Evolutionary conservation across 2,113 vertebrate genomes (phyloP).

Genomic region (Glaucidium brasilianum): DNA sequence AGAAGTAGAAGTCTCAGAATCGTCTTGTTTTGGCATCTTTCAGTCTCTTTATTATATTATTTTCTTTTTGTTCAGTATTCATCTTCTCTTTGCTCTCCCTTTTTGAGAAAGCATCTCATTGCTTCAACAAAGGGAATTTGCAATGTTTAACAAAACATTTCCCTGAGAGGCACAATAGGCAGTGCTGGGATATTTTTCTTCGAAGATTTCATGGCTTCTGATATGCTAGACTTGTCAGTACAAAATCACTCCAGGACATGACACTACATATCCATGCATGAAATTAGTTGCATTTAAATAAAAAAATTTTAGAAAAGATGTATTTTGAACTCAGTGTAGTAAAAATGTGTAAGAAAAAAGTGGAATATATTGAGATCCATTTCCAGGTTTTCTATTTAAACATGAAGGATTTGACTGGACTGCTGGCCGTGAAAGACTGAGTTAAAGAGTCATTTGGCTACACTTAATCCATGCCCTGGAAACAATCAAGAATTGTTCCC

Average conservation of each 20-base stretch:
- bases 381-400: conserved; percentile 27
- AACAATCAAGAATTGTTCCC: conserved; percentile 56
- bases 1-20: not conserved
- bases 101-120: not conserved
- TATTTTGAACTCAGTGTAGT: not conserved
- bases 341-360: not conserved
- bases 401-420: not conserved
- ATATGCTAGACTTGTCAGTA: conserved; percentile 3
- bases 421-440: not conserved
- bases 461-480: conserved; percentile 50
- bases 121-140: not conserved
- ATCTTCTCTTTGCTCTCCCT: not conserved
- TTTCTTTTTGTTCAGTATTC: not conserved
- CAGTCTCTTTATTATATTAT: not conserved
- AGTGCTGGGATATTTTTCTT: not conserved
- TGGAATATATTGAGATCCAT: not conserved
- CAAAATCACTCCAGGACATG: conserved; percentile 43
- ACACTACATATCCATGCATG: conserved; percentile 2
- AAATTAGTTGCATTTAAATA: not conserved
- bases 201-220: conserved; percentile 15
- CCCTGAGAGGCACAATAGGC: not conserved
- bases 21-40: not conserved
- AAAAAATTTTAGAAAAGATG: not conserved
- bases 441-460: conserved; percentile 25
- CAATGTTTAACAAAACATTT: not conserved